Evolutionary conservation across 2,797 vertebrate species (phyloP).

Genomic region (Macrochelys suwanniensis): DNA sequence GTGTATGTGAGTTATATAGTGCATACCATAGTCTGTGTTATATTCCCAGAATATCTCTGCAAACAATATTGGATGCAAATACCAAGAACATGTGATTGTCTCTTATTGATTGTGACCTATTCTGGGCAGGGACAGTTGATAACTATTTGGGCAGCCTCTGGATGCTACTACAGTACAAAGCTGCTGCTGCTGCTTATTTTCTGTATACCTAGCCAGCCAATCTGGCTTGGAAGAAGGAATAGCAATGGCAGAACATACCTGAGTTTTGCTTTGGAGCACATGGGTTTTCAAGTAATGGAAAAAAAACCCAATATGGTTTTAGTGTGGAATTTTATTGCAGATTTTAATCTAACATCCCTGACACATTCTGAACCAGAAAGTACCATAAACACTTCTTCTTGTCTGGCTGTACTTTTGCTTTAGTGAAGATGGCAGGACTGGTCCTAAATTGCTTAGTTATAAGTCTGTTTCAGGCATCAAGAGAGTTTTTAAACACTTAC

Average conservation of each 20-base stretch:
- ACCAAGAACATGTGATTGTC: not conserved
- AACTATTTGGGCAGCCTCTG: not conserved
- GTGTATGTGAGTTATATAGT: accelerated
- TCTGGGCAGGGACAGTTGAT: not conserved
- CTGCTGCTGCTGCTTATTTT: not conserved
- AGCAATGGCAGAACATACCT: not conserved
- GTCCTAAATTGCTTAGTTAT: constrained; percentile 16
- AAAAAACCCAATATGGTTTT: constrained; percentile 29
- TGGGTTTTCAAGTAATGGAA: constrained; percentile 16
- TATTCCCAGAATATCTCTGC: not conserved
- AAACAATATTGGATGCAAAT: not conserved
- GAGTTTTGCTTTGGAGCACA: constrained; percentile 14
- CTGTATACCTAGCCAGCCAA: not conserved
- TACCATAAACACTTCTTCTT: constrained; percentile 34
- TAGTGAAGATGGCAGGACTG: not conserved
- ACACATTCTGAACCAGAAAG: constrained; percentile 4
- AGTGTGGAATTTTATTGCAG: constrained; percentile 56
- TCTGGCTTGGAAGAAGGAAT: not conserved
- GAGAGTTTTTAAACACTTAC: not conserved
- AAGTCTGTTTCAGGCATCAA: not conserved
- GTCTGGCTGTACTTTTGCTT: constrained; percentile 47
- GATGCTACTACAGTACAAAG: not conserved
- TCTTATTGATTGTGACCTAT: not conserved
- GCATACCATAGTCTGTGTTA: not conserved
- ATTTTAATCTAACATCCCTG: constrained; percentile 35